Evolutionary conservation across 2,797 vertebrate genomes (phyloP).

Genomic region (Coendou prehensilis): DNA sequence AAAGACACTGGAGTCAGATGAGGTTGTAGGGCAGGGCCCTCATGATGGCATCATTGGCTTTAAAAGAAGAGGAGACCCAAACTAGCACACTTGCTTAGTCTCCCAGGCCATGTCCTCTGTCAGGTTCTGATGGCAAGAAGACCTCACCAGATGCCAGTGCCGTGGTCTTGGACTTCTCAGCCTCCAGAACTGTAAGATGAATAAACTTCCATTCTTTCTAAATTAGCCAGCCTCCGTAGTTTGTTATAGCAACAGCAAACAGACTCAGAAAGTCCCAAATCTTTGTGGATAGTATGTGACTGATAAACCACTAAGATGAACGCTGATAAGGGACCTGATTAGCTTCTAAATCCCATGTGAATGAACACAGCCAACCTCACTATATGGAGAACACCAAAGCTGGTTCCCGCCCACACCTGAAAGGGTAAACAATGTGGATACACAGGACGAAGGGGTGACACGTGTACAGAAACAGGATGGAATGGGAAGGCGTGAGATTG

Average conservation of each 20-base stretch:
- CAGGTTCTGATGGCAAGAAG: neutral
- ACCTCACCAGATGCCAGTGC: neutral
- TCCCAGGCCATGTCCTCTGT: neutral
- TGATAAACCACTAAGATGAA: no score
- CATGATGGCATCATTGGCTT: neutral
- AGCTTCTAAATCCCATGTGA: neutral
- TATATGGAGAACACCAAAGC: neutral
- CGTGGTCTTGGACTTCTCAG: neutral
- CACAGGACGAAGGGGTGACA: neutral
- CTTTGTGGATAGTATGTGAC: neutral
- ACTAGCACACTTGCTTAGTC: neutral
- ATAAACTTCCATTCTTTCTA: neutral
- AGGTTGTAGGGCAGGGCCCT: neutral
- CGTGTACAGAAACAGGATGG: neutral
- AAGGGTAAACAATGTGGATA: neutral
- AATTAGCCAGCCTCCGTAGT: neutral
- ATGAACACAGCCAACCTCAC: neutral
- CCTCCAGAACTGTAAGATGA: neutral
- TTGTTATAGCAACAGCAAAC: neutral
- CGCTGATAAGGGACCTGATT: neutral
- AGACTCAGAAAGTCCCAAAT: neutral
- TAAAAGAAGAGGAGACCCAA: neutral
- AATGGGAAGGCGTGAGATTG: neutral
- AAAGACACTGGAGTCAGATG: neutral
- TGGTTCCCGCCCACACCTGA: neutral